Conservation (phyloP, 2,113 vertebrate species). For the Stegostoma tigrinum region DNA sequence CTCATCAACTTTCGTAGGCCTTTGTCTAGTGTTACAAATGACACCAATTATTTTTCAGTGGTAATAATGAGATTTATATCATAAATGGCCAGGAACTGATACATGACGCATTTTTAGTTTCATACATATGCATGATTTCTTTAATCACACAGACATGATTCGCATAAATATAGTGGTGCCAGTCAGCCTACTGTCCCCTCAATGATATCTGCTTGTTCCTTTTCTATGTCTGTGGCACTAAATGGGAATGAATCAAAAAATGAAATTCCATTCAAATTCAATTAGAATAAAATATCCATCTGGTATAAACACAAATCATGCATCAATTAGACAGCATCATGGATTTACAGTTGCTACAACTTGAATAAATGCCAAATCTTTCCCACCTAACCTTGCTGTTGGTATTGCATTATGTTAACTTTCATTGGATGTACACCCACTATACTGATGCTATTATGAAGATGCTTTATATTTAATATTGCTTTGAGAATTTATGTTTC, state of each 20-base stretch:
- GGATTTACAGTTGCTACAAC: background rate
- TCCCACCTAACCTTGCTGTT: background rate
- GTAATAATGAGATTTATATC: conserved; percentile 25
- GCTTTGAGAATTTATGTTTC: no score
- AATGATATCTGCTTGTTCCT: background rate
- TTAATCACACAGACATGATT: conserved; percentile 20
- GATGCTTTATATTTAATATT: no score
- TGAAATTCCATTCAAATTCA: conserved; percentile 17
- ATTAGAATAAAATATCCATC: conserved; percentile 4
- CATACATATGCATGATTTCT: conserved; percentile 28
- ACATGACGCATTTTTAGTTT: conserved; percentile 15
- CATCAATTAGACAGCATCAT: conserved; percentile 1
- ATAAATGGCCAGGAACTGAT: conserved; percentile 22
- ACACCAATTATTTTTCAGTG: conserved; percentile 30
- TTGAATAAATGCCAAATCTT: background rate
- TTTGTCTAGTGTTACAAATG: conserved; percentile 17
- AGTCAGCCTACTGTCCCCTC: background rate
- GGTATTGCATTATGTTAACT: background rate
- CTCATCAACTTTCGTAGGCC: conserved; percentile 1
- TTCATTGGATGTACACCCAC: background rate
- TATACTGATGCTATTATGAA: background rate
- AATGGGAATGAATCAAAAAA: background rate
- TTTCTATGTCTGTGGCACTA: background rate
- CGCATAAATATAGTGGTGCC: background rate
- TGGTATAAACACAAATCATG: background rate